Evolutionary conservation across 2,888 invertebrate genomes (phyloP).

Genomic region (Ornithoptera priamus): DNA sequence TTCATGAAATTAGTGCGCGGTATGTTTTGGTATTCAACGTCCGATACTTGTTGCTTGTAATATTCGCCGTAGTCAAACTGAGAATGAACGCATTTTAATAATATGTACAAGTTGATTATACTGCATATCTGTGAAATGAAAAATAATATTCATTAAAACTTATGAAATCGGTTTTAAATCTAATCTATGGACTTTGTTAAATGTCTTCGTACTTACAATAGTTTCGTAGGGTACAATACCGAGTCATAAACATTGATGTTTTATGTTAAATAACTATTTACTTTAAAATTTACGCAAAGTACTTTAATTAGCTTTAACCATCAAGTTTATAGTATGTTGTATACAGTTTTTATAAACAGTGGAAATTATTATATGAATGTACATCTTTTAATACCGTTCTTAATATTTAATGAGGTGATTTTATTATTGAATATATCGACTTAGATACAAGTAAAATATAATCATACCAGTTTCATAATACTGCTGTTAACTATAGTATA

Average conservation of each 20-base stretch:
- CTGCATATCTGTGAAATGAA: conserved; percentile 20
- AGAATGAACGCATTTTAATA: conserved; percentile 10
- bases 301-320: too few relatives aligned
- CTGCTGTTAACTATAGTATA: conserved; percentile 4
- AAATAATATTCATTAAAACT: background rate
- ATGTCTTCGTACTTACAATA: too few relatives aligned
- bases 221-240: too few relatives aligned
- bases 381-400: background rate
- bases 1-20: conserved; percentile 6
- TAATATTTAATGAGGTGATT: background rate
- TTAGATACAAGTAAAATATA: background rate
- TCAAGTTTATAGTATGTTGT: too few relatives aligned
- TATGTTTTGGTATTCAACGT: conserved; percentile 6
- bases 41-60: conserved; percentile 10
- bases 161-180: too few relatives aligned
- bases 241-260: too few relatives aligned
- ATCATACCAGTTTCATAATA: conserved; percentile 28
- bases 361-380: background rate
- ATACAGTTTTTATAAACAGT: too few relatives aligned
- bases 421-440: background rate
- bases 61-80: conserved; percentile 19
- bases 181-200: too few relatives aligned
- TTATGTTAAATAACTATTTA: too few relatives aligned
- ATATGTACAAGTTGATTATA: background rate
- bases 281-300: too few relatives aligned